Evolutionary conservation across 2,888 invertebrate genomes (phyloP).

Genomic region (Aproaerema taeniolella): DNA sequence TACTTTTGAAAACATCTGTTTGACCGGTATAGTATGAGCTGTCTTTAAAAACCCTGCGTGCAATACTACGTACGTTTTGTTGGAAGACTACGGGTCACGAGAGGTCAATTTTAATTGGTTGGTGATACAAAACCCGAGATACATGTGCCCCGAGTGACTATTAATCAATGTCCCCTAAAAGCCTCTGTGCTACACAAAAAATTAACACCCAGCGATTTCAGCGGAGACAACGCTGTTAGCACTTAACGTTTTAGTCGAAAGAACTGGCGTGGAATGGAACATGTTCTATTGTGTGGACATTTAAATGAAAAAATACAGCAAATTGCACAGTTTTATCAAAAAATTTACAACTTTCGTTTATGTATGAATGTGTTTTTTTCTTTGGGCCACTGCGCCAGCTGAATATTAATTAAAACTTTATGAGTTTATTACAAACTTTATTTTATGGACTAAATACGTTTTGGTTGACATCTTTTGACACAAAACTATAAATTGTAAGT

Average conservation of each 20-base stretch:
- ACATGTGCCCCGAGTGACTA: conserved; percentile 51
- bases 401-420: no score
- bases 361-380: no score
- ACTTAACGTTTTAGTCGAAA: conserved; percentile 11
- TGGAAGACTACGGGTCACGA: neutral
- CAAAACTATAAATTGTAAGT: no score
- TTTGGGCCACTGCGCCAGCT: no score
- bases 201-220: conserved; percentile 29
- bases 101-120: conserved; percentile 27
- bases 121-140: conserved; percentile 37
- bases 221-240: conserved; percentile 16
- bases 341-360: no score
- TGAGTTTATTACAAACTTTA: no score
- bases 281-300: conserved; percentile 2
- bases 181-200: conserved; percentile 55
- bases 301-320: no score
- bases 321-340: no score
- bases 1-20: conserved; percentile 37
- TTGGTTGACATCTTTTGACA: no score
- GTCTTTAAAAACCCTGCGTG: no score
- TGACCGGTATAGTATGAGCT: conserved; percentile 29
- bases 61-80: no score
- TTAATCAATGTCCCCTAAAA: conserved; percentile 67
- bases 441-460: no score
- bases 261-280: conserved; percentile 11